These are phyloP conservation scores for Micrastur ruficollis DNA, from an alignment of 2,797 vertebrate genomes.

Conservation along the genomic window DNA sequence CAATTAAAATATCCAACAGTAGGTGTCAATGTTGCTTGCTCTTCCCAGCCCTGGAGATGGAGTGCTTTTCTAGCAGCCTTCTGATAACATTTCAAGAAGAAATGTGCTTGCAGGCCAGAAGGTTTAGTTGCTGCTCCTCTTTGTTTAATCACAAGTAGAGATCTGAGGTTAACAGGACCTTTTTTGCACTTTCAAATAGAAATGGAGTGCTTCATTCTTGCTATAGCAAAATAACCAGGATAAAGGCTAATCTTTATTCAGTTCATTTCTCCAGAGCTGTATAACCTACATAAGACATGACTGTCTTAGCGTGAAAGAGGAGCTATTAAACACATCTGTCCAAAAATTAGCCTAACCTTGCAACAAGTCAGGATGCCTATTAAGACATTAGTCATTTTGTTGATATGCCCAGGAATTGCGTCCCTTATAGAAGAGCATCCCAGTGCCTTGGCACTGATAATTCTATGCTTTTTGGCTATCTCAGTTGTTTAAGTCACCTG, in stretches of 20 bases:
- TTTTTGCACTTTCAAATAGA: background rate
- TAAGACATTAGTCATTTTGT: background rate
- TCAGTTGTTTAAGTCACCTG: background rate
- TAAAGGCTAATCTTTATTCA: background rate
- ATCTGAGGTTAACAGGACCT: background rate
- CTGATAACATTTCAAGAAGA: background rate
- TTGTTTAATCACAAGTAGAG: background rate
- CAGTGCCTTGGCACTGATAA: background rate
- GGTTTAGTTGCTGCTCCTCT: background rate
- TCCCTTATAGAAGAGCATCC: background rate
- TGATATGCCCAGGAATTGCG: background rate
- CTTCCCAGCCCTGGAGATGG: fast-evolving
- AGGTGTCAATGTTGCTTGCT: constrained; percentile 45
- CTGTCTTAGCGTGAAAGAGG: background rate
- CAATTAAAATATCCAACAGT: background rate
- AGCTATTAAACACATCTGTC: background rate
- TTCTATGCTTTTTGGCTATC: background rate
- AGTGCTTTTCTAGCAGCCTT: background rate
- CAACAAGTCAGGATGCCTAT: background rate
- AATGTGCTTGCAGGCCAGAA: background rate
- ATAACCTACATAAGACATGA: fast-evolving
- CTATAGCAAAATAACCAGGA: background rate
- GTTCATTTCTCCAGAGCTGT: background rate
- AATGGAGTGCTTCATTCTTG: background rate
- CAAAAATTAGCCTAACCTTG: background rate